Conservation (phyloP, 2,888 invertebrate genomes). For the Cephus runcator region DNA sequence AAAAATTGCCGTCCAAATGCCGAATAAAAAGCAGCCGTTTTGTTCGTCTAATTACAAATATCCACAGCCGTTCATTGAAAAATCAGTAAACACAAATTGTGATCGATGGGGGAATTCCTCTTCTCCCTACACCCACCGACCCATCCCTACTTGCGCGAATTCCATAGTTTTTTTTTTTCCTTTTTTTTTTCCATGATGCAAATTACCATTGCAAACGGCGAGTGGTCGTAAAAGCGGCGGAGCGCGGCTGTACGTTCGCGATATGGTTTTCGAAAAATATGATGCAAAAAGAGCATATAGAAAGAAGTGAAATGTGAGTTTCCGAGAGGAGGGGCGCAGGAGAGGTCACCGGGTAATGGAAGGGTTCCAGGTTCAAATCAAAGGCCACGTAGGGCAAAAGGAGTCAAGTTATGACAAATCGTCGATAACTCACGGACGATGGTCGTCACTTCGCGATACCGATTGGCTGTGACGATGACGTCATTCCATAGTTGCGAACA, state of each 20-base stretch:
- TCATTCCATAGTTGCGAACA: not conserved
- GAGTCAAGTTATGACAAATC: not conserved
- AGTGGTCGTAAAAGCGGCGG: constrained; percentile 37
- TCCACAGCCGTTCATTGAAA: constrained; percentile 48
- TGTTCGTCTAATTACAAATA: constrained; percentile 57
- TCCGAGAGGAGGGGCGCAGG: not conserved
- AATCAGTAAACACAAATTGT: constrained; percentile 53
- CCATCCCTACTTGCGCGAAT: constrained; percentile 14
- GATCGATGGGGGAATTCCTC: constrained; percentile 43
- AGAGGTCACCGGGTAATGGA: not conserved
- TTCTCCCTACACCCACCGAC: constrained; percentile 2
- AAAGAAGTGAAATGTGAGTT: not conserved
- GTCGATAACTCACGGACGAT: not conserved
- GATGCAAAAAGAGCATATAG: not conserved
- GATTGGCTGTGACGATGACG: not conserved
- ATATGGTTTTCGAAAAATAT: not conserved
- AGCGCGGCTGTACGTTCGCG: constrained; percentile 21
- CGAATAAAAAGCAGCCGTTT: constrained; percentile 42
- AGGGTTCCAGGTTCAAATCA: not conserved
- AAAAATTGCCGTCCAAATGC: constrained; percentile 54
- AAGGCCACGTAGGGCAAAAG: not conserved
- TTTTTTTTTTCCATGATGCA: constrained; percentile 38
- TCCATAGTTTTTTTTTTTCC: constrained; percentile 13
- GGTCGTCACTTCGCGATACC: not conserved
- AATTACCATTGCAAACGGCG: constrained; percentile 51